These are phyloP conservation scores for Crepidodera aurea DNA, from an alignment of 2,888 invertebrate species.

Conservation along the genomic window DNA sequence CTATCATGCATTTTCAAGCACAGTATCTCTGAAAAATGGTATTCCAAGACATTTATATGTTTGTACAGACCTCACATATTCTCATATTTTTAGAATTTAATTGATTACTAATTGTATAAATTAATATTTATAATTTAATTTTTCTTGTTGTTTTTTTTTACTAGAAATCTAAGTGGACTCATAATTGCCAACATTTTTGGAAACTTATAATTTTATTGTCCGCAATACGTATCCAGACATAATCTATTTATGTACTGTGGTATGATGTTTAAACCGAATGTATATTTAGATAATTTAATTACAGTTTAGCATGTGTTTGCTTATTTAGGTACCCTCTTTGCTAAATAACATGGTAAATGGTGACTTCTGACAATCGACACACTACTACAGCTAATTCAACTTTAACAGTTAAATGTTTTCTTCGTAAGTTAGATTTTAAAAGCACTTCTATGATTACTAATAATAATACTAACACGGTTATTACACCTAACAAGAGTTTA, in stretches of 20 bases:
- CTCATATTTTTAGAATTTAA: too few species aligned
- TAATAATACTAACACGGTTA: conserved; percentile 27
- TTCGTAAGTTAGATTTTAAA: conserved; percentile 49
- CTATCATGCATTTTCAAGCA: too few species aligned
- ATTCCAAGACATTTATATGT: too few species aligned
- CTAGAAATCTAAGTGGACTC: too few species aligned
- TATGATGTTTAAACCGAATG: too few species aligned
- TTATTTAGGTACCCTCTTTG: conserved; percentile 48
- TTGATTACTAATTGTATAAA: too few species aligned
- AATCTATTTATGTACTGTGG: neutral
- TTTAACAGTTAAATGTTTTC: conserved; percentile 42
- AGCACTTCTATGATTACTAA: conserved; percentile 28
- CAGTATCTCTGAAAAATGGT: too few species aligned
- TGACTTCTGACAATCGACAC: conserved; percentile 49
- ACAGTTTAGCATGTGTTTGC: conserved; percentile 37
- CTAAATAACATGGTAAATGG: conserved; percentile 53
- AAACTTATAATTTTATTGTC: too few species aligned
- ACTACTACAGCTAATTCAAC: conserved; percentile 44
- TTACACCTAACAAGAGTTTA: conserved; percentile 5
- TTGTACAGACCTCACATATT: too few species aligned
- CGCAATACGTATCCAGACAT: neutral
- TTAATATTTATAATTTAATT: too few species aligned
- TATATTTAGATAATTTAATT: neutral
- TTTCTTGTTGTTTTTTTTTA: too few species aligned
- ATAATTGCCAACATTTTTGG: too few species aligned